Base-by-base conservation (phyloP, 2,888 invertebrate species). In the Chrysopilus asiliformis region DNA sequence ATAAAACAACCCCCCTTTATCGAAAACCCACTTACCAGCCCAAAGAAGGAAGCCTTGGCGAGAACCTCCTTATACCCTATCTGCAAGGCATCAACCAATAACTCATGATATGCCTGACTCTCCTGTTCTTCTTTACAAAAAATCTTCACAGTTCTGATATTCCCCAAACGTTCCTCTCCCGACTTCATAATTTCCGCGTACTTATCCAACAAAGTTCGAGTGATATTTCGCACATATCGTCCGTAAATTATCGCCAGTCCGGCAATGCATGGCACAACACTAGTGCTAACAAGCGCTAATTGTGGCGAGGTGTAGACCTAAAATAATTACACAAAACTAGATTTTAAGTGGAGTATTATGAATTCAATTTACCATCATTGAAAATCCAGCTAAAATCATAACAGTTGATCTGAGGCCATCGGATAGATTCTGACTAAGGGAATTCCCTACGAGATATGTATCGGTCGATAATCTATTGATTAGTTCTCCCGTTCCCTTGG, bases 261-360 rank as follows among this genome's bases (percentile, higher is more conserved):
- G 1, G 87, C 90, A 33, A 95, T 74, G 1, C 91, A 87, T 2
- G 95, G 94, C 14, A 97, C 91, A 17, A 94, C 79, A 36, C 79
- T 70, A 35, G 93, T 62, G 15, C 94, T 87, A 32, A 94, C 77
- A 32, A 85, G 53, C 4, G 95, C 85, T 49, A 97, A 62, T 46
- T 89, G 76, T 1, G 89, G 79, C 1, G 94, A 95, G 57, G 91
- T 85, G 60, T 87, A 93, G 48, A 93, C 74, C 89, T 89, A 61
- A 45, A 44, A 45, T 41, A 41, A 17, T 9, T 48, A n/a, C n/a
- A n/a, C n/a, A n/a, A n/a, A n/a, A n/a, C n/a, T n/a, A n/a, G n/a
- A n/a, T n/a, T n/a, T n/a, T n/a, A n/a, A n/a, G n/a, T n/a, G n/a
- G n/a, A n/a, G n/a, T n/a, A n/a, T n/a, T n/a, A n/a, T n/a, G n/a